Conservation (phyloP, 2,113 vertebrate species). For the Calyptomena viridis region DNA sequence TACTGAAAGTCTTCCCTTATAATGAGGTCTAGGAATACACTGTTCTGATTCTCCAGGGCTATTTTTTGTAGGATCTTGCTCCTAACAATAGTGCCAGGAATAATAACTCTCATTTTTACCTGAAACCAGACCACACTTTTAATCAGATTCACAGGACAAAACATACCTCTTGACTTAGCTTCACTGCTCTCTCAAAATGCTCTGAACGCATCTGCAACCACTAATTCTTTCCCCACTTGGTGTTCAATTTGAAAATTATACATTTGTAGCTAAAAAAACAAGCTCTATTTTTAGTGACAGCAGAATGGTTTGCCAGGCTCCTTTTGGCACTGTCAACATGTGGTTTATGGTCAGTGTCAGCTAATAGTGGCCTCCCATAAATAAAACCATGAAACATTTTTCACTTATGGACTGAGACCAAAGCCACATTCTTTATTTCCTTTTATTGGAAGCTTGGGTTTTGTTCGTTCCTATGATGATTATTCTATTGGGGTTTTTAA, state of each 20-base stretch:
- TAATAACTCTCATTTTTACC: constrained; percentile 46
- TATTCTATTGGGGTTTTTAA: constrained; percentile 19
- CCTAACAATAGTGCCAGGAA: background rate
- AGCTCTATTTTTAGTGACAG: constrained; percentile 39
- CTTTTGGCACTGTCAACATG: constrained; percentile 47
- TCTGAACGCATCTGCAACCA: background rate
- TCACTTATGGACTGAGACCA: constrained; percentile 4
- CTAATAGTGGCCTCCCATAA: constrained; percentile 46
- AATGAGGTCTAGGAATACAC: constrained; percentile 21
- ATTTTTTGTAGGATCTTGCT: background rate
- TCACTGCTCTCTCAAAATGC: background rate
- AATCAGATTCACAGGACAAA: constrained; percentile 27
- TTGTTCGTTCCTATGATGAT: background rate
- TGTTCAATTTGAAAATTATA: constrained; percentile 41
- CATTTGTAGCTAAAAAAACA: constrained; percentile 30
- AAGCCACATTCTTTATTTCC: constrained; percentile 38
- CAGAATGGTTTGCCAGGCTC: background rate
- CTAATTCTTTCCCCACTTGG: constrained; percentile 18
- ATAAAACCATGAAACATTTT: constrained; percentile 28
- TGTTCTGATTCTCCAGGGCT: background rate
- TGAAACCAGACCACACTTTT: constrained; percentile 12
- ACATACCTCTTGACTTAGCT: constrained; percentile 35
- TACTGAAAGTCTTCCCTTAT: background rate
- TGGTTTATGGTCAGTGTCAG: constrained; percentile 62
- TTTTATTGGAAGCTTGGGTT: constrained; percentile 13